phyloP scores from a whole-genome alignment of 2,888 invertebrate species.

The Stenodera caucasica region DNA sequence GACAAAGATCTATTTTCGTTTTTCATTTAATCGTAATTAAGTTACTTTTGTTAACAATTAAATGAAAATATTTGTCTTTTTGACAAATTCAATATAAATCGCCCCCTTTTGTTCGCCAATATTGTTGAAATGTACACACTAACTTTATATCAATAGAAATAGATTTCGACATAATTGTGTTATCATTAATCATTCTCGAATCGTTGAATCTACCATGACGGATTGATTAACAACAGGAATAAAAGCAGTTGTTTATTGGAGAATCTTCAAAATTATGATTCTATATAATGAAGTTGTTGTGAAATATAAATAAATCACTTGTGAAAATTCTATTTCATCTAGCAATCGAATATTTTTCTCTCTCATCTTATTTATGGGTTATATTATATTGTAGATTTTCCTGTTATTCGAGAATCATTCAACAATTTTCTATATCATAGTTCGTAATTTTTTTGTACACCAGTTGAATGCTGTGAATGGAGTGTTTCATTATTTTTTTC shows the following conservation, averaged over 20 bases:
- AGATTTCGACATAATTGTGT: neutral
- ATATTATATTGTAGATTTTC: neutral
- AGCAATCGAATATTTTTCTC: neutral
- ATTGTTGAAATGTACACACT: neutral
- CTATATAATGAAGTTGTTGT: neutral
- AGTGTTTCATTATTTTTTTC: neutral
- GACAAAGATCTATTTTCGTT: neutral
- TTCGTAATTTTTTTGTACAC: neutral
- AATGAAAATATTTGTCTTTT: neutral
- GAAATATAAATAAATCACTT: slow-evolving; percentile 35
- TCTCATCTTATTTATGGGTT: neutral
- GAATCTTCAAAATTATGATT: slow-evolving; percentile 1
- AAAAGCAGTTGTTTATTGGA: neutral
- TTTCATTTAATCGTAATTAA: neutral
- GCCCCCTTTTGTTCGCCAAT: neutral
- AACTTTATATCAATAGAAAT: neutral
- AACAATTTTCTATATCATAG: neutral
- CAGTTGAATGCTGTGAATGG: neutral
- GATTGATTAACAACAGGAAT: neutral
- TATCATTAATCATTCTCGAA: slow-evolving; percentile 6
- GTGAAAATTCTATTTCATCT: neutral
- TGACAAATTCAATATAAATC: neutral
- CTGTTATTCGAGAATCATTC: neutral
- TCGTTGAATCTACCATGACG: slow-evolving; percentile 4
- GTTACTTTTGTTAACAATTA: neutral